Conservation (phyloP, 2,888 invertebrate species). For the Lissocephala sabroskyi region DNA sequence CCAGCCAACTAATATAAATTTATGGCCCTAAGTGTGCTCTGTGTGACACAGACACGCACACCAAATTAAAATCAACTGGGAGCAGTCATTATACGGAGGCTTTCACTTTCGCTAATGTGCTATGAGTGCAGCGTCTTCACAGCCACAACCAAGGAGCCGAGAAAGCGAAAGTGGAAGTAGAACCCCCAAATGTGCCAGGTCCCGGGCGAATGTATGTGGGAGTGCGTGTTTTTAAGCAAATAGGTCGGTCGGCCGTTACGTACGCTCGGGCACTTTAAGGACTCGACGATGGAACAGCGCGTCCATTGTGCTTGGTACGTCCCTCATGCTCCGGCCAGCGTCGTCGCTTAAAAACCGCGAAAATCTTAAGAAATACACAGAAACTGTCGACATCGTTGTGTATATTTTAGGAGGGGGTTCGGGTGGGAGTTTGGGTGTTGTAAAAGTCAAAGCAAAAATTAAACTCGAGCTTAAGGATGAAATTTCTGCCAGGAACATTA, state of each 20-base stretch:
- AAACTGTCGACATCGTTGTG: no score
- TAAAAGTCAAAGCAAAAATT: constrained; percentile 55
- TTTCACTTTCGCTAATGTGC: constrained; percentile 64
- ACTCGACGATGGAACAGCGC: constrained; percentile 36
- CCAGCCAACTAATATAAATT: constrained; percentile 54
- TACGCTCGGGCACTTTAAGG: constrained; percentile 40
- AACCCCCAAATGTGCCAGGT: constrained; percentile 4
- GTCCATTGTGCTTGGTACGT: constrained; percentile 50
- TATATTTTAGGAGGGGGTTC: neutral
- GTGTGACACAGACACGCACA: constrained; percentile 52
- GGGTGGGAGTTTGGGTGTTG: constrained; percentile 15
- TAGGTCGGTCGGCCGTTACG: constrained; percentile 43
- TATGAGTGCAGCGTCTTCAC: constrained; percentile 44
- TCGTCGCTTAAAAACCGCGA: no score
- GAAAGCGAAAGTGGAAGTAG: constrained; percentile 9
- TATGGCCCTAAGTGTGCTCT: constrained; percentile 44
- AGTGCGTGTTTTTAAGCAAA: constrained; percentile 46
- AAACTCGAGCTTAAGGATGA: constrained; percentile 54
- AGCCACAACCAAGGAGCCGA: neutral
- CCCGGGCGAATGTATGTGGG: constrained; percentile 1
- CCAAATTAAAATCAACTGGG: constrained; percentile 66
- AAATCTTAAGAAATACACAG: no score
- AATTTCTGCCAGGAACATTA: constrained; percentile 21
- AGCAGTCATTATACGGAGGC: constrained; percentile 61
- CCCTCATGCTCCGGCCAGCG: no score